A percentile compares a stretch with the other conserved stretches of the same genome.
Evolutionary conservation across 2,113 vertebrate genomes (phyloP).

Genomic region (Tinamus guttatus): DNA sequence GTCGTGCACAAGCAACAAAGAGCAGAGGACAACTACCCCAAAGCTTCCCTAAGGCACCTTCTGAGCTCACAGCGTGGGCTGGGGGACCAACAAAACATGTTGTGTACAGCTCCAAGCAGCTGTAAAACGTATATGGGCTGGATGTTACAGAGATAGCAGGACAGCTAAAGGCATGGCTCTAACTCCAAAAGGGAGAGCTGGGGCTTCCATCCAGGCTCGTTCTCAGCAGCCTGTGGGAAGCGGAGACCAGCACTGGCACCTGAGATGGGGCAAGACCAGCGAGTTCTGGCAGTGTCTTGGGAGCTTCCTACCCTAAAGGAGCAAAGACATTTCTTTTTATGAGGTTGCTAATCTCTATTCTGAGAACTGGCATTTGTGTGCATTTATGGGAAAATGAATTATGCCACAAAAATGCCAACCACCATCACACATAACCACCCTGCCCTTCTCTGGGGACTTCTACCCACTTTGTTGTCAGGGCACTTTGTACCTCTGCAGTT

Average conservation of each 20-base stretch:
- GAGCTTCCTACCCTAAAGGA: not conserved
- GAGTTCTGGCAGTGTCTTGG: not conserved
- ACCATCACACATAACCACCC: not conserved
- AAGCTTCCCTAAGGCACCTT: not conserved
- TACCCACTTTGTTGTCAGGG: not conserved
- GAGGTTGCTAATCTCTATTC: not conserved
- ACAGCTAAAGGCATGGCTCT: no score
- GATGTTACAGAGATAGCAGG: not conserved
- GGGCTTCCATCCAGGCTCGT: accelerated
- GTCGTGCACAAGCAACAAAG: not conserved
- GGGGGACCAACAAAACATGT: not conserved
- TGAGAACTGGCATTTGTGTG: not conserved
- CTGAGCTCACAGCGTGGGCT: accelerated
- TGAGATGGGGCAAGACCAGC: not conserved
- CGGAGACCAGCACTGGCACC: not conserved
- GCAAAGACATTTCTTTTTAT: not conserved
- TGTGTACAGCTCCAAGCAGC: not conserved
- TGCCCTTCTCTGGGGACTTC: not conserved
- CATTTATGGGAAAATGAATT: not conserved
- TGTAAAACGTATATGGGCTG: not conserved
- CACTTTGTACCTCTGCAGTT: not conserved
- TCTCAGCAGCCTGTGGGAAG: not conserved
- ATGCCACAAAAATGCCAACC: not conserved
- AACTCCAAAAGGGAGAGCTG: not conserved
- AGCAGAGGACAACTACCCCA: not conserved